These are phyloP conservation scores for Leguminivora glycinivorella DNA, from an alignment of 1,140 invertebrate genomes.

Conservation along the genomic window DNA sequence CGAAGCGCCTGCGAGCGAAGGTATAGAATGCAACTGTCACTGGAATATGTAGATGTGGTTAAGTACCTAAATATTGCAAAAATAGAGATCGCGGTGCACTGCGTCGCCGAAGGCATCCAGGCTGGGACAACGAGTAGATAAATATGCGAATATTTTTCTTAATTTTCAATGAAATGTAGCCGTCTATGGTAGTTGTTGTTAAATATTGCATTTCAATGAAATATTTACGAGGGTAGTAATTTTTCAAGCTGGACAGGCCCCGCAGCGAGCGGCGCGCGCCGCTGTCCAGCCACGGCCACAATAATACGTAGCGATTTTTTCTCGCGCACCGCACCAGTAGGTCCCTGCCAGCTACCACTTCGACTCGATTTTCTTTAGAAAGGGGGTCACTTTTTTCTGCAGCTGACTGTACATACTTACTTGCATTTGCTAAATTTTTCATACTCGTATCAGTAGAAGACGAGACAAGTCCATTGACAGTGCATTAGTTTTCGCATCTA, in stretches of 20 bases:
- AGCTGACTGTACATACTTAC: too few relatives aligned
- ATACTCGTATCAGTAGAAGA: not conserved
- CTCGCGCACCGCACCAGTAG: not conserved
- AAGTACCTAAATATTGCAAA: not conserved
- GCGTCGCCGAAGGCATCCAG: not conserved
- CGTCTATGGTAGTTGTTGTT: conserved; percentile 52
- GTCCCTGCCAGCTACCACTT: not conserved
- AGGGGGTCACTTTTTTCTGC: too few relatives aligned
- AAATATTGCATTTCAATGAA: conserved; percentile 63
- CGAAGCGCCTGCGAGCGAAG: too few relatives aligned
- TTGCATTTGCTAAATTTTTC: too few relatives aligned
- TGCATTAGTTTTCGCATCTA: too few relatives aligned
- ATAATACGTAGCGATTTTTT: not conserved
- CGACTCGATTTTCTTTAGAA: not conserved
- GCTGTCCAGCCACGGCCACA: not conserved
- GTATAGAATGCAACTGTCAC: too few relatives aligned
- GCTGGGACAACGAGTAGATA: not conserved
- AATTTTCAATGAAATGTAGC: conserved; percentile 38
- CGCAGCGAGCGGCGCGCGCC: conserved; percentile 36
- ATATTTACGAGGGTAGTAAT: conserved; percentile 63
- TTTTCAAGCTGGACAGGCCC: conserved; percentile 58
- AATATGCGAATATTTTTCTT: conserved; percentile 22
- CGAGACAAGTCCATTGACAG: too few relatives aligned
- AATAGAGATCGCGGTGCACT: not conserved
- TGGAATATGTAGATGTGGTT: not conserved